Evolutionary conservation across 1,140 invertebrate species (phyloP), one percentile per base, ranked within the genome.

Genomic region (Sesamia nonagrioides): DNA sequence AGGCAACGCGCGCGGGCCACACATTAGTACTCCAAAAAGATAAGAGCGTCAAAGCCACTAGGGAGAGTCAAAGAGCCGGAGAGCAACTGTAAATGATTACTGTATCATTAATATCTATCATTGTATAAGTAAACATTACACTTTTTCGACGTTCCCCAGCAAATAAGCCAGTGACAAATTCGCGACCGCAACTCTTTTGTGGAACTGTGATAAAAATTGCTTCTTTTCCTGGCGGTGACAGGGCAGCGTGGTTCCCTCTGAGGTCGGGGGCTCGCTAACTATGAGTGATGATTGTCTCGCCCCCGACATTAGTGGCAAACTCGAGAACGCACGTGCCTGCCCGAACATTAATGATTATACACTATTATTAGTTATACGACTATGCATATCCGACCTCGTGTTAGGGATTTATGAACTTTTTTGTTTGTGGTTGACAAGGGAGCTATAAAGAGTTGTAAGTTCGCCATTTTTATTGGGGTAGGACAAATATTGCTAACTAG

Each of bases 91-190:
- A 77, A 79, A 78, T 77, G 72, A 77, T 77, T 58, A 66, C 73
- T 42, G 9, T 72, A 75, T 89, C 89, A 91, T 92, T 91, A 91
- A 92, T 92, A 91, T 91, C 87, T 87, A 92, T 92, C 88, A 89
- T 82, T 86, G 83, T 82, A 83, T 78, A 78, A 84, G 83, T 80
- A 84, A 83, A 85, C 82, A 89, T 84, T 85, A 78, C 83, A 83
- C 82, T 83, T 84, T 88, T 83, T 83, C 85, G 58, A 58, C 60
- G 83, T 82, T 80, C 76, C 82, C 82, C 85, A 52, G 58, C 85
- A 85, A 88, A 85, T 88, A 93, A 90, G 83, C 88, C 86, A 84
- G 87, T 92, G 92, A 92, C 92, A 94, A 94, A 94, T 94, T 91
- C 87, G 74, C 77, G 71, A 77, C 76, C 85, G 88, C 87, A 94